These are phyloP conservation scores for Clivina fossor DNA, from an alignment of 2,888 invertebrate genomes.

Conservation along the genomic window DNA sequence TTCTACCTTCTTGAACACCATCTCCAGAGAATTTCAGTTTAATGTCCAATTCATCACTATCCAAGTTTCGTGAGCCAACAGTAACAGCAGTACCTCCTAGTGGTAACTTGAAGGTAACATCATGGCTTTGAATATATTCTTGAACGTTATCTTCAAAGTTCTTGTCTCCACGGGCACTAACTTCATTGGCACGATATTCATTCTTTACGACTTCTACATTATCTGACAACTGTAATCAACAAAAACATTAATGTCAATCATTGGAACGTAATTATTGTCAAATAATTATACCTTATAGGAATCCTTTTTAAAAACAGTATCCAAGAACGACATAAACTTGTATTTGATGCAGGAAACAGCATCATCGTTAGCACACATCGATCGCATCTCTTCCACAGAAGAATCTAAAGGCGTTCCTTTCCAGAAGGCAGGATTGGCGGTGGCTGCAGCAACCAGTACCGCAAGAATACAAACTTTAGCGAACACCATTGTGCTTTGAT, in stretches of 20 bases:
- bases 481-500: constrained; percentile 40
- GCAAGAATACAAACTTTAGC: constrained; percentile 47
- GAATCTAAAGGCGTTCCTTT: constrained; percentile 71
- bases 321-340: constrained; percentile 77
- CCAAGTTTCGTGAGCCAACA: constrained; percentile 76
- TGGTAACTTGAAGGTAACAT: constrained; percentile 76
- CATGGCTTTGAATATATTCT: constrained; percentile 74
- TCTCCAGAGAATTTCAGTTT: constrained; percentile 64
- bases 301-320: constrained; percentile 77
- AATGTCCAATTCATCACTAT: constrained; percentile 72
- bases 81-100: constrained; percentile 71
- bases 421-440: constrained; percentile 66
- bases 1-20: constrained; percentile 26
- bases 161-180: constrained; percentile 59
- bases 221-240: constrained; percentile 64
- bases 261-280: too few species aligned
- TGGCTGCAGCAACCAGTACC: constrained; percentile 59
- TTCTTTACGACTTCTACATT: constrained; percentile 75
- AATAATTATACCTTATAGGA: constrained; percentile 65
- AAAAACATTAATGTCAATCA: not conserved
- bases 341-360: constrained; percentile 81
- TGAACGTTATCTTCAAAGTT: constrained; percentile 71
- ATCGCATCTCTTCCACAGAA: constrained; percentile 75
- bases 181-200: constrained; percentile 64
- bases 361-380: constrained; percentile 73